Base-by-base conservation (phyloP, 2,888 invertebrate genomes). In the Amphimallon solstitiale region DNA sequence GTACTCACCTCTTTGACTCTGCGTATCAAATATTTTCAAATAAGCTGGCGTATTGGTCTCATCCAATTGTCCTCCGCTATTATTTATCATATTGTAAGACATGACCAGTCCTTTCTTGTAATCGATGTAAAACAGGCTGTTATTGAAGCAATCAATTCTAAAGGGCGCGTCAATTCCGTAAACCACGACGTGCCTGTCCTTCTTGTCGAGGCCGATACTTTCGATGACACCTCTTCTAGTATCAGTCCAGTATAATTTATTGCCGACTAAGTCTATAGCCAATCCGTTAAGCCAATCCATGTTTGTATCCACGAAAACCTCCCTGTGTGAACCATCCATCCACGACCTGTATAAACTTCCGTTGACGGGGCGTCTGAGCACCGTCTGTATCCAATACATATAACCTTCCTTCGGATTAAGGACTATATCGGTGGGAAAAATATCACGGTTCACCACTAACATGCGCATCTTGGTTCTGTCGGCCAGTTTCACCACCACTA, bases 361-460 rank as follows among this genome's bases (percentile, higher is more conserved):
- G 59, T 79, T 80, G 59, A 79, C 76, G 1, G 76, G 80, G 72
- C 72, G 74, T 12, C 80, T 79, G 15, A 82, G 81, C 19, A 86
- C 85, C 91, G 92, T 93, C 78, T 90, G 89, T 1, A 90, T 85
- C 92, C 92, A 94, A 83, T 89, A 94, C 86, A 94, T 89, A 29
- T 85, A 77, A 83, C 94, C 92, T 67, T 85, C 83, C 67, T 83
- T 82, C 0, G 92, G 91, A 82, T 92, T 87, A 7, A 94, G 84
- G 7, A 85, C 89, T 73, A 94, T 78, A 0, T 78, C 77, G 4
- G 76, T 81, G 75, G 89, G 88, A 86, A 88, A 87, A 77, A 79
- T 84, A 77, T 84, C 83, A 74, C 78, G 83, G 15, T 86, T 87
- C 45, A 84, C 81, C 12, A 88, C 81, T 14, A 93, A 80, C 10